A percentile compares a stretch with the other conserved stretches of the same genome.
phyloP scores from a whole-genome alignment of 2,113 vertebrate species.

The Labeo rohita region DNA sequence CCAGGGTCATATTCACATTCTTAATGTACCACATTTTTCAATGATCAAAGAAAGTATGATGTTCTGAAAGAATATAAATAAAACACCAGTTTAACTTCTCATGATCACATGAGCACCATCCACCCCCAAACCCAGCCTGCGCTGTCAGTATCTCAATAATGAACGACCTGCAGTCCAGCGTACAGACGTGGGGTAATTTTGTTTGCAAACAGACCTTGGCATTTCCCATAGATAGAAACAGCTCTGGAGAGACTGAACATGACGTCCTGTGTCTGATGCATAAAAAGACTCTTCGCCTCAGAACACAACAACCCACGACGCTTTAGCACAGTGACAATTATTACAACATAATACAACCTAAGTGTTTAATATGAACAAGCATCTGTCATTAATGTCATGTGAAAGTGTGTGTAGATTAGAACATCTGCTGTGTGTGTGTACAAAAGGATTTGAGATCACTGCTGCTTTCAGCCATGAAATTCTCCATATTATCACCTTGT shows the following conservation, averaged over 20 bases:
- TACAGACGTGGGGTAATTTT: background rate
- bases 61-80: background rate
- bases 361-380: background rate
- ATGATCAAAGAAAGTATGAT: background rate
- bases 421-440: background rate
- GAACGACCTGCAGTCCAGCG: background rate
- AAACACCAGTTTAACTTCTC: background rate
- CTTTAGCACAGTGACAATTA: background rate
- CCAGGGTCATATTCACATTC: background rate
- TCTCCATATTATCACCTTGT: constrained; percentile 20
- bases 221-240: background rate
- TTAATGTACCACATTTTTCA: background rate
- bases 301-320: background rate
- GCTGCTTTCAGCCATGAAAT: constrained; percentile 20
- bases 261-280: background rate
- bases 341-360: background rate
- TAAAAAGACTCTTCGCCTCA: background rate
- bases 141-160: constrained; percentile 26
- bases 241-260: background rate
- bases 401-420: background rate
- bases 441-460: background rate
- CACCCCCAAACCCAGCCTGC: background rate
- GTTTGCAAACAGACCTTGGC: constrained; percentile 25
- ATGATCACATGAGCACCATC: background rate
- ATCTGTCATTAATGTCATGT: background rate